Conservation (phyloP, 2,888 invertebrate species). For the Acanthopleura granulata region DNA sequence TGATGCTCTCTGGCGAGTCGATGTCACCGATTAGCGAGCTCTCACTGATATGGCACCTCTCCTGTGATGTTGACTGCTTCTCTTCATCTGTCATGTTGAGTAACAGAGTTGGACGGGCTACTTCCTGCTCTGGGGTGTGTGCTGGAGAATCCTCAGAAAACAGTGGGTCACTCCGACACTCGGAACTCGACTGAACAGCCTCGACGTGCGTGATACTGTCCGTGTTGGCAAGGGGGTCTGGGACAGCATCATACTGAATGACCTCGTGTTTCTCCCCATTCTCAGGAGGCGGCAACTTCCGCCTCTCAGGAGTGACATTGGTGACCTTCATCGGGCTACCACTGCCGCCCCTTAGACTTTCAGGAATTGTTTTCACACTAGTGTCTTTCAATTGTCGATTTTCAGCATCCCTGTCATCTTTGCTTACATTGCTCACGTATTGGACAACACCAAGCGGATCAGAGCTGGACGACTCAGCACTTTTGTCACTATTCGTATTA, state of each 20-base stretch:
- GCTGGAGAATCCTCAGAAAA: slow-evolving; percentile 9
- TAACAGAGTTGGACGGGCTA: background rate
- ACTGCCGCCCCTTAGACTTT: background rate
- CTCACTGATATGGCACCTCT: background rate
- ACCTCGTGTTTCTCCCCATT: background rate
- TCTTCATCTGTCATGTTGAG: background rate
- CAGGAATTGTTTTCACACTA: background rate
- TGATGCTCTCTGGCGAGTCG: slow-evolving; percentile 62
- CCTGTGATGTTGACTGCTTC: background rate
- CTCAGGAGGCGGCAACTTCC: background rate
- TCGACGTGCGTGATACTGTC: slow-evolving; percentile 43
- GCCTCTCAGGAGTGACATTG: too few species aligned
- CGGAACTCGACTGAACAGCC: slow-evolving; percentile 39
- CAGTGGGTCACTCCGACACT: background rate
- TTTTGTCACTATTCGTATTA: background rate
- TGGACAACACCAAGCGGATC: background rate
- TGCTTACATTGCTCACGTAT: background rate
- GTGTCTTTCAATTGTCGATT: background rate
- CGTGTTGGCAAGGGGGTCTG: slow-evolving; percentile 31
- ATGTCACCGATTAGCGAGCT: slow-evolving; percentile 46
- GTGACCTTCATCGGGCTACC: background rate
- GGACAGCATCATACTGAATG: slow-evolving; percentile 3
- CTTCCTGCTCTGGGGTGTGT: background rate
- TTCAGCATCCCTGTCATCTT: background rate
- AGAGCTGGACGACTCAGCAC: too few species aligned